Evolutionary conservation across 2,888 invertebrate species (phyloP).

Genomic region (Hartigia nigra): DNA sequence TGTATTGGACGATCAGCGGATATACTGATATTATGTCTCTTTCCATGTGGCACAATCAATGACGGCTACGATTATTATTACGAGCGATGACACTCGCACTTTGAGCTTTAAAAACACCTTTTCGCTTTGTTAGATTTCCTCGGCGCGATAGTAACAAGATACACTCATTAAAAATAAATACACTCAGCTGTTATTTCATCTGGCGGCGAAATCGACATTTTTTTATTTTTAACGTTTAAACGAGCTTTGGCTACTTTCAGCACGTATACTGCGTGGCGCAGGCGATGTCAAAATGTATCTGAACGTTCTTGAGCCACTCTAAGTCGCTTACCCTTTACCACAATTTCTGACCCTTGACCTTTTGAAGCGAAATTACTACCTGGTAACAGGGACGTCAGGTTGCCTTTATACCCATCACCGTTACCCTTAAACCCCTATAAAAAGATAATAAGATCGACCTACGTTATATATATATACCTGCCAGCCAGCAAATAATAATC

Average conservation of each 20-base stretch:
- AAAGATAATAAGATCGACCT: neutral
- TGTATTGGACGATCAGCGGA: neutral
- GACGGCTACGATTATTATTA: neutral
- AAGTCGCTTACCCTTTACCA: neutral
- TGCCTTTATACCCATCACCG: neutral
- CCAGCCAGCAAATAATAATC: neutral
- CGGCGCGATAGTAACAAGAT: no score
- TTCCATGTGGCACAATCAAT: neutral
- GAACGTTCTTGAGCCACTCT: neutral
- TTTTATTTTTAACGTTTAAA: neutral
- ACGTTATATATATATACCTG: neutral
- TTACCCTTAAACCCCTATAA: neutral
- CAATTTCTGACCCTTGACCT: neutral
- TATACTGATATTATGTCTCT: slow-evolving; percentile 3
- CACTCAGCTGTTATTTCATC: neutral
- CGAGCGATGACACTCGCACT: neutral
- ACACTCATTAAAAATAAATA: no score
- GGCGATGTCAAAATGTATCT: neutral
- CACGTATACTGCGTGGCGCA: neutral
- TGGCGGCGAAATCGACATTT: neutral
- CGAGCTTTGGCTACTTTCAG: neutral
- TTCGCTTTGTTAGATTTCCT: neutral
- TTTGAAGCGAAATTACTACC: neutral
- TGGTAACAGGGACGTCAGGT: neutral
- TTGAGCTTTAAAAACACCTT: neutral